Evolutionary conservation across 2,113 vertebrate species (phyloP), one percentile per base, ranked within the genome.

Genomic region (Malurus melanocephalus): DNA sequence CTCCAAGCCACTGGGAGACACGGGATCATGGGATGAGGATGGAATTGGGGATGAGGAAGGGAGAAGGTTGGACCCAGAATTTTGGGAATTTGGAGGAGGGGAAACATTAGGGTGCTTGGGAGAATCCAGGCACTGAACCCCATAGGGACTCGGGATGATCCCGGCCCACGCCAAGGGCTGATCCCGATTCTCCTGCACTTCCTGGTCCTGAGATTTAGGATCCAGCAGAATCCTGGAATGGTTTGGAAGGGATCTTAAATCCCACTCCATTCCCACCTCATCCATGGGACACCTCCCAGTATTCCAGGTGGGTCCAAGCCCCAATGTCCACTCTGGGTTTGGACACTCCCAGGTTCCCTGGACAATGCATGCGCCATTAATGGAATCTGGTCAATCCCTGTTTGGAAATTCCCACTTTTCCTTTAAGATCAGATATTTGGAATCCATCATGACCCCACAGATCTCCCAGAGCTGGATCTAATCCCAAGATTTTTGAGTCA

Each of bases 111-210:
- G 33, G 33, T 33, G 33, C 33, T 5, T 0, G 1, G 17, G n/a
- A 62, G 14, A 38, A 53, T 46, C n/a, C 27, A 9, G 40, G 9
- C 1, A 6, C 4, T 9, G 2, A 53, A 82, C 46, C 27, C 40
- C 57, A 9, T 4, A 0, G 0, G 3, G 27, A 8, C 8, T 16
- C 0, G 0, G 46, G 40, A 32, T 21, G 48, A 38, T 38, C 32
- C 46, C 20, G 35, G 38, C 6, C 46, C 46, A 24, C 5, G 3
- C 10, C 55, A 32, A 21, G 0, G 4, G 8, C 10, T 5, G 46
- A 38, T 45, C 26, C 48, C 48, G 4, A 8, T 30, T 35, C 26
- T 53, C 26, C 66, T 17, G 46, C 13, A 4, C 17, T 32, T 38
- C 48, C 38, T 1, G 3, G 61, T 45, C 38, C 26, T 2, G n/a